phyloP scores from a whole-genome alignment of 2,113 vertebrate genomes.

The Octodon degus region DNA sequence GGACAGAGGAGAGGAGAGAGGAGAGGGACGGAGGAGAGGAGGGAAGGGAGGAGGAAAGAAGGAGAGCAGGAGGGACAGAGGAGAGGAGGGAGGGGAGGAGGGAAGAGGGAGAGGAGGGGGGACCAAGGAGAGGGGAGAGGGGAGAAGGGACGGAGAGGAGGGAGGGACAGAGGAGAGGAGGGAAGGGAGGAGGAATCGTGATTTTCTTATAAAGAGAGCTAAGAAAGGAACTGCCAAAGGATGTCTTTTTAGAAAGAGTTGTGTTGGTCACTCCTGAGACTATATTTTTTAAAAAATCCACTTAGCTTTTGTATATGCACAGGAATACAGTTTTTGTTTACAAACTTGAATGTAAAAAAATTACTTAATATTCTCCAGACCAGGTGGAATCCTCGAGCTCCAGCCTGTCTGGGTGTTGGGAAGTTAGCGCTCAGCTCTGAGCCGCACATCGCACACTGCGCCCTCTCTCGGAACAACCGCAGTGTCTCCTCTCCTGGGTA shows the following conservation, averaged over 20 bases:
- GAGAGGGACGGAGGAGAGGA: too few species aligned
- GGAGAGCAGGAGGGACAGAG: neutral
- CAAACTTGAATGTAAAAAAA: neutral
- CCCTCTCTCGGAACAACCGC: neutral
- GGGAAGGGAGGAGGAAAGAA: too few species aligned
- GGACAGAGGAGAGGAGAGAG: fast-evolving
- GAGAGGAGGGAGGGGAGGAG: fast-evolving
- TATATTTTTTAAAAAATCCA: neutral
- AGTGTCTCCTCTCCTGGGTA: neutral
- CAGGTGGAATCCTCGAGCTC: neutral
- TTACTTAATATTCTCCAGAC: conserved; percentile 22
- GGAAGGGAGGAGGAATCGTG: neutral
- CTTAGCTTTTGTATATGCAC: conserved; percentile 20
- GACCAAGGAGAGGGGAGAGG: fast-evolving
- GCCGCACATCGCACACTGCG: neutral
- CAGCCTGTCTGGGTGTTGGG: neutral
- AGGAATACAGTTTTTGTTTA: conserved; percentile 14
- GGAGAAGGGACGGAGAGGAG: too few species aligned
- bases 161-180: fast-evolving
- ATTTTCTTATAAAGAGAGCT: conserved; percentile 76
- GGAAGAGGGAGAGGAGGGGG: too few species aligned
- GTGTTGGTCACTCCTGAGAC: conserved; percentile 79
- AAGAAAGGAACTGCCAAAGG: conserved; percentile 61
- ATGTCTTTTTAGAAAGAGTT: conserved; percentile 66
- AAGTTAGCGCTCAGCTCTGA: neutral